These are phyloP conservation scores for Mya arenaria DNA, from an alignment of 1,140 invertebrate species.

Conservation along the genomic window DNA sequence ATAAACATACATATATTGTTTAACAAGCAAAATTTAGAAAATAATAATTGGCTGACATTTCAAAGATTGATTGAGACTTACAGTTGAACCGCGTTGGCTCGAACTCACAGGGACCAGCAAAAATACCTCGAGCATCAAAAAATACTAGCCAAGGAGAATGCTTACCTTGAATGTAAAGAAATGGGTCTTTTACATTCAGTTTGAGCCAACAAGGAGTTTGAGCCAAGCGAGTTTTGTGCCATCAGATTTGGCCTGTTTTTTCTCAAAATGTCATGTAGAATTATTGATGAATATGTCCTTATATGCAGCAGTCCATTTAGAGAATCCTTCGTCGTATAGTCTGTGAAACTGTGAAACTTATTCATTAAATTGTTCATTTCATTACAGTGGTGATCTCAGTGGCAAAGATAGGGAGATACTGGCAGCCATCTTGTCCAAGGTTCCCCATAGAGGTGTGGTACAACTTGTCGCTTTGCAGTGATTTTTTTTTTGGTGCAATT, in stretches of 20 bases:
- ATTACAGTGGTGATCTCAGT: slow-evolving; percentile 7
- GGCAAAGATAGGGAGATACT: neutral
- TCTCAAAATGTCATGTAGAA: neutral
- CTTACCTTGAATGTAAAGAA: too few relatives aligned
- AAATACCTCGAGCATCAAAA: too few relatives aligned
- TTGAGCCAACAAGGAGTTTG: neutral
- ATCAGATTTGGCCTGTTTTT: neutral
- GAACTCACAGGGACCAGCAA: too few relatives aligned
- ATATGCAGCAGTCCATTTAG: neutral
- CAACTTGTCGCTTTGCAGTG: neutral
- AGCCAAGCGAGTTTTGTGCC: neutral
- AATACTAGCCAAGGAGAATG: too few relatives aligned
- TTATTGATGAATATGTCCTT: neutral
- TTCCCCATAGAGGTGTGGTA: slow-evolving; percentile 12
- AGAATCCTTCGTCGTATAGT: neutral
- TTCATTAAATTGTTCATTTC: neutral
- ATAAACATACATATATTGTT: too few relatives aligned
- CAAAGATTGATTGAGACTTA: too few relatives aligned
- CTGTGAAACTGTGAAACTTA: neutral
- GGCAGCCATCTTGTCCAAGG: neutral
- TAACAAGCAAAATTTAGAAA: too few relatives aligned
- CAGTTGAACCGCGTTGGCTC: too few relatives aligned
- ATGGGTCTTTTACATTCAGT: too few relatives aligned
- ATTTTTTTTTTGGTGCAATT: neutral
- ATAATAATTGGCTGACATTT: too few relatives aligned